These are phyloP conservation scores for Strix aluco DNA, from an alignment of 2,113 vertebrate genomes.

Conservation along the genomic window DNA sequence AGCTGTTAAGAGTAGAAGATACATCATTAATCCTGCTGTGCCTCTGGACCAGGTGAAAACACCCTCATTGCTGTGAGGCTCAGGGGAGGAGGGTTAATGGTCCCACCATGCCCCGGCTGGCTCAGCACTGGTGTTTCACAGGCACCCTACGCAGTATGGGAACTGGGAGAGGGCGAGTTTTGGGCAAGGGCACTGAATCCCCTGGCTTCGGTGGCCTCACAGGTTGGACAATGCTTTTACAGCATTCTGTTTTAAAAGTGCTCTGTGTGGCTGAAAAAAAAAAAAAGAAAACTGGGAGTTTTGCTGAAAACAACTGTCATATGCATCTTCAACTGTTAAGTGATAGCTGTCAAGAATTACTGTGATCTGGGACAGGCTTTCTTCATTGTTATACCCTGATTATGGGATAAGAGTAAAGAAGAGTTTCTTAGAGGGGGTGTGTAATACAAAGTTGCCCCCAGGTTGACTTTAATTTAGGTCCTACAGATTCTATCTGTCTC, in stretches of 20 bases:
- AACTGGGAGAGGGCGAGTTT: neutral
- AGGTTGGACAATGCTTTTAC: fast-evolving
- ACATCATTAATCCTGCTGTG: neutral
- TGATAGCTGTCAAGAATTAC: fast-evolving
- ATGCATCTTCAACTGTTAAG: fast-evolving
- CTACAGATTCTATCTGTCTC: neutral
- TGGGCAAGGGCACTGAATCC: neutral
- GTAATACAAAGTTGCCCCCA: neutral
- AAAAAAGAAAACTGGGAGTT: neutral
- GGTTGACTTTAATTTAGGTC: neutral
- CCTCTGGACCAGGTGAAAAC: neutral
- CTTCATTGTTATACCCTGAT: fast-evolving
- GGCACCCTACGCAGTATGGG: fast-evolving
- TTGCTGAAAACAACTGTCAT: fast-evolving
- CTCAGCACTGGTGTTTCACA: neutral
- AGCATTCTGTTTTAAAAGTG: fast-evolving
- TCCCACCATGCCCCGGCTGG: fast-evolving
- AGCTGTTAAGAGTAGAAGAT: neutral
- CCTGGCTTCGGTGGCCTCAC: fast-evolving
- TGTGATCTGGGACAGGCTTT: neutral
- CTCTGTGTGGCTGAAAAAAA: fast-evolving
- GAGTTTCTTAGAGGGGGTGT: neutral
- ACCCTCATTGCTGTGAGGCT: neutral
- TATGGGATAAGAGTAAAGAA: neutral
- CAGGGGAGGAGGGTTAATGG: neutral